These are phyloP conservation scores for Gadus chalcogrammus DNA, from an alignment of 2,113 vertebrate species.

Conservation along the genomic window DNA sequence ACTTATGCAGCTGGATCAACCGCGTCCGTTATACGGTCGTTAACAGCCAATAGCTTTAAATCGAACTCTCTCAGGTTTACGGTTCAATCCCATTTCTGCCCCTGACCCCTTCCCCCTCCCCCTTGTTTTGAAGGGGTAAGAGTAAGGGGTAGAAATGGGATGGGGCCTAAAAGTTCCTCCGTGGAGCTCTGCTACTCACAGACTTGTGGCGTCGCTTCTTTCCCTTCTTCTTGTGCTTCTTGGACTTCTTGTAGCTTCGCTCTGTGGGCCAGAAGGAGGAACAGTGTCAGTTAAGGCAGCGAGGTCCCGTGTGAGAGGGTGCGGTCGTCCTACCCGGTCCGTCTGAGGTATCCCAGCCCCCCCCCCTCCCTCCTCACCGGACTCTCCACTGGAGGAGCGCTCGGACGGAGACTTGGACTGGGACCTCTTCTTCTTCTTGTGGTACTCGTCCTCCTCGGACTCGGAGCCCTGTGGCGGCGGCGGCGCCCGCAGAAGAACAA, in stretches of 20 bases:
- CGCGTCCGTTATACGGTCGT: no score
- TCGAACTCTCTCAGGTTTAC: neutral
- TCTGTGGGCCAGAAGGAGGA: constrained; percentile 68
- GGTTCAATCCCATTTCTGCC: no score
- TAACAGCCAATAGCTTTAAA: neutral
- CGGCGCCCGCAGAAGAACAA: constrained; percentile 2
- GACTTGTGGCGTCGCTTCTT: constrained; percentile 99
- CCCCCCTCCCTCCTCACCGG: constrained; percentile 72
- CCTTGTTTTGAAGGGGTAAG: no score
- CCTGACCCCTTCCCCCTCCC: no score
- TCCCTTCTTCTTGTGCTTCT: constrained; percentile 99
- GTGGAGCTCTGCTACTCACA: constrained; percentile 72
- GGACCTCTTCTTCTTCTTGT: constrained; percentile 96
- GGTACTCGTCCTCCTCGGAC: constrained; percentile 94
- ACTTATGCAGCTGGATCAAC: no score
- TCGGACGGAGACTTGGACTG: constrained; percentile 92
- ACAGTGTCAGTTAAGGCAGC: constrained; percentile 9
- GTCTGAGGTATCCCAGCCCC: neutral
- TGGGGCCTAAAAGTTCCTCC: neutral
- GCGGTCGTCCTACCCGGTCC: neutral
- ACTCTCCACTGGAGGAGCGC: constrained; percentile 91
- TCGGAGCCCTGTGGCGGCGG: constrained; percentile 82
- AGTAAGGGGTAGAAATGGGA: no score
- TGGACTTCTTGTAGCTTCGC: constrained; percentile 97
- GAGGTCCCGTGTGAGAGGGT: neutral